phyloP scores from a whole-genome alignment of 2,113 vertebrate species.

The Acanthochromis polyacanthus region DNA sequence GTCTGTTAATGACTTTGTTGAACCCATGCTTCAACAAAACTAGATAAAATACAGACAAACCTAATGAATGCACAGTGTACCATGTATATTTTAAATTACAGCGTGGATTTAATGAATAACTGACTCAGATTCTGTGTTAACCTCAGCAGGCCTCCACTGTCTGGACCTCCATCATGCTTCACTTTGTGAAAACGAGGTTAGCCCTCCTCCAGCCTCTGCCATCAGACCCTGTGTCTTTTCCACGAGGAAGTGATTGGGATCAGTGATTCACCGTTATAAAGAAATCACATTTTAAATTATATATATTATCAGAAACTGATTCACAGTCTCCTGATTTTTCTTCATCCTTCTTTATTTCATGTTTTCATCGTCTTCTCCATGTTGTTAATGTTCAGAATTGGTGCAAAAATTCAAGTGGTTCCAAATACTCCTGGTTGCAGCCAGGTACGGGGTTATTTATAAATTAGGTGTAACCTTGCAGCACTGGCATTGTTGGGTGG shows the following conservation, averaged over 20 bases:
- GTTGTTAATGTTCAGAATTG: rapidly evolving
- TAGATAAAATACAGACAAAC: neutral
- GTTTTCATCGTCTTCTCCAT: neutral
- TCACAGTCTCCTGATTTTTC: neutral
- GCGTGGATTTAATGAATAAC: neutral
- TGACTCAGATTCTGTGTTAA: conserved; percentile 71
- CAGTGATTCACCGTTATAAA: neutral
- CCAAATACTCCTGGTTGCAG: too few species aligned
- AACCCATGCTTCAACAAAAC: too few species aligned
- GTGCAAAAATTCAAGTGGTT: too few species aligned
- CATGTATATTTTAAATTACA: neutral
- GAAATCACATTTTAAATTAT: conserved; percentile 9
- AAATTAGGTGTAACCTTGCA: neutral
- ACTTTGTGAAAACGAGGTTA: conserved; percentile 76
- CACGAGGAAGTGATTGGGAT: conserved; percentile 31
- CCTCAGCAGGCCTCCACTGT: conserved; percentile 82
- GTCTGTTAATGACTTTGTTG: too few species aligned
- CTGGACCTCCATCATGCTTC: conserved; percentile 65
- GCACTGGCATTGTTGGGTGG: too few species aligned
- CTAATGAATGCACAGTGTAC: too few species aligned
- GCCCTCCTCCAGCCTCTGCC: conserved; percentile 34
- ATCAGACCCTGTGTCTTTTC: neutral
- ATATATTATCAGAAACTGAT: neutral
- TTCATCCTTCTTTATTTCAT: neutral
- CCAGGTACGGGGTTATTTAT: neutral